phyloP scores from a whole-genome alignment of 2,797 vertebrate genomes.

The Amblyraja radiata region DNA sequence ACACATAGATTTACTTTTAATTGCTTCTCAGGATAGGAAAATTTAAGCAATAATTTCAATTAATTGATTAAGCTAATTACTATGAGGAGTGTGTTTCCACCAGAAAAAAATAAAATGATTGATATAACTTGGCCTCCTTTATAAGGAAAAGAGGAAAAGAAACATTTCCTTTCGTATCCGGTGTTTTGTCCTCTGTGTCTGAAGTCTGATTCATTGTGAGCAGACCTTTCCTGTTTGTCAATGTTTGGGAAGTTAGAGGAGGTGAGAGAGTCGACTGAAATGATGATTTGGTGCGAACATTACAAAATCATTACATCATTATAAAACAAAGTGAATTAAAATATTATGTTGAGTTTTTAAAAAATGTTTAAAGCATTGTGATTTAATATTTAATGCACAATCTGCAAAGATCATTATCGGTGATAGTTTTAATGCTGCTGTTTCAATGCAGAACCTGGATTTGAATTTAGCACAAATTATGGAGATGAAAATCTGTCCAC shows the following conservation, averaged over 20 bases:
- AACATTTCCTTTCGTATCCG: slow-evolving; percentile 54
- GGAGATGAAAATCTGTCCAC: not conserved
- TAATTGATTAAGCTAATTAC: not conserved
- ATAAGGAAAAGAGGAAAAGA: slow-evolving; percentile 52
- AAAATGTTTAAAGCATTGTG: not conserved
- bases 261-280: not conserved
- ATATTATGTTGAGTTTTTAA: not conserved
- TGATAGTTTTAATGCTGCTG: not conserved
- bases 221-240: slow-evolving; percentile 89
- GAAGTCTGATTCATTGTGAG: slow-evolving; percentile 55
- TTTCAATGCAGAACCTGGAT: not conserved
- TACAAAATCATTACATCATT: not conserved
- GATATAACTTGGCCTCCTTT: not conserved
- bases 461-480: not conserved
- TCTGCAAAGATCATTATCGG: not conserved
- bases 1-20: not conserved
- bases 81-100: not conserved
- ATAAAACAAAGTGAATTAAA: not conserved
- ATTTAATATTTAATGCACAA: not conserved
- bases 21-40: no score
- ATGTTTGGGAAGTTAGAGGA: slow-evolving; percentile 53
- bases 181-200: slow-evolving; percentile 62
- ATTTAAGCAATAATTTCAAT: not conserved
- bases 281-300: not conserved
- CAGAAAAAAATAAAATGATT: not conserved